These are phyloP conservation scores for Caenorhabditis sp. DNA, from an alignment of 2,888 invertebrate genomes.

Conservation along the genomic window DNA sequence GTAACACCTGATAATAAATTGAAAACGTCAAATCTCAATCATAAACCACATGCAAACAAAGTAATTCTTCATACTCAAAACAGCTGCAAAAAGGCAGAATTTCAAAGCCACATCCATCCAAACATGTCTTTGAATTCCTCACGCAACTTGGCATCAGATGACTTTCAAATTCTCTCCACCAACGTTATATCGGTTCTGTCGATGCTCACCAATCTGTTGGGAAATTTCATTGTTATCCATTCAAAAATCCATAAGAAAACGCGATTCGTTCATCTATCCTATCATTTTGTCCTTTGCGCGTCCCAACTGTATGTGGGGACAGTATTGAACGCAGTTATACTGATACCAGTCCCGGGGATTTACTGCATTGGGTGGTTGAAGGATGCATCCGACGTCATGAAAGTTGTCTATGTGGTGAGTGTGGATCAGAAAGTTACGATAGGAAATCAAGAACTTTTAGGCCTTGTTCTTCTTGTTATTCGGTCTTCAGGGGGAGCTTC, in stretches of 20 bases:
- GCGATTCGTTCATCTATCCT: constrained; percentile 8
- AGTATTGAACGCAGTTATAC: constrained; percentile 10
- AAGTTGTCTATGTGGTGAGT: constrained; percentile 10
- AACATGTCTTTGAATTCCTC: constrained; percentile 5
- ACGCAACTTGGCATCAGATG: constrained; percentile 17
- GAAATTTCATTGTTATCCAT: not conserved
- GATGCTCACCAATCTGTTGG: not conserved
- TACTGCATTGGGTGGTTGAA: constrained; percentile 37
- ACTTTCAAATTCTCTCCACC: constrained; percentile 6
- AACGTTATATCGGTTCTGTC: constrained; percentile 15
- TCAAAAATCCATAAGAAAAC: not conserved
- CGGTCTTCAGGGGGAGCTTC: constrained; percentile 10
- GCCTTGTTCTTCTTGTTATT: constrained; percentile 12
- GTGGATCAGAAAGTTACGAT: not conserved
- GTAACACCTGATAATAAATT: too few species aligned
- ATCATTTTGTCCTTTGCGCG: constrained; percentile 6
- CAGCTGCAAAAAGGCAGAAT: constrained; percentile 6
- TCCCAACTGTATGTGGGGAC: constrained; percentile 19
- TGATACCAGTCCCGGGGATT: constrained; percentile 24
- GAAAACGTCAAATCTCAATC: too few species aligned
- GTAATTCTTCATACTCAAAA: not conserved
- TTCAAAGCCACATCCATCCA: not conserved
- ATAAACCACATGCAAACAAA: not conserved
- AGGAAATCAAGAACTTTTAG: not conserved
- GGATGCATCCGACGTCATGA: constrained; percentile 10